Evolutionary conservation across 2,797 vertebrate genomes (phyloP), one percentile per base, ranked within the genome.

Genomic region (Aldrovandia affinis): DNA sequence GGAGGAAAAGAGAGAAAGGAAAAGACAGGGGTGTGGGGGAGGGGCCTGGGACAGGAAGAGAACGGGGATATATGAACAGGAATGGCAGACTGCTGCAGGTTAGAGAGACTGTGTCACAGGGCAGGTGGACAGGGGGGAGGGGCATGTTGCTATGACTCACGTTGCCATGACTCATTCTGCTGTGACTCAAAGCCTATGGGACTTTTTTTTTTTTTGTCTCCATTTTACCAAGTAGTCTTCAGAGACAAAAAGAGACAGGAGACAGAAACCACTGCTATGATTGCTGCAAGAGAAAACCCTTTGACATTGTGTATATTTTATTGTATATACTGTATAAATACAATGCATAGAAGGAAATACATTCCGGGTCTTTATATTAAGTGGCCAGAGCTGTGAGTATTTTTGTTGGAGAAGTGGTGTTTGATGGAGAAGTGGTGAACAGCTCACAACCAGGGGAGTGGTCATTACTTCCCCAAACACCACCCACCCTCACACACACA

Each of bases 171-270:
- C 63, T 68, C 63, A 68, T 2, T 14, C 2, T 14, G 63, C 28
- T 15, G 63, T 68, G 63, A 68, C 9, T 36, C 63, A 65, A 0
- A 0, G 7, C 0, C 61, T 30, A 14, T 92, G 87, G 90, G 83
- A 88, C 89, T 85, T 90, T 88, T 28, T 80, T 36, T 36, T 50
- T 33, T 5, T 33, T 30, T 30, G 30, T 54, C n/a, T 54, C 52
- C 39, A 54, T 39, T 36, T 33, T 50, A 79, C 44, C 25, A 52
- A 1, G 30, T 79, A 50, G 12, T 79, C 78, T 52, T 50, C 18
- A 39, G 52, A 30, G 25, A 54, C 15, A 30, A 80, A 57, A 54
- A 30, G 2, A 15, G 47, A 44, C 36, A 20, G 39, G 10, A 36
- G n/a, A 30, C 44, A 18, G 22, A 44, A 78, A 47, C 75, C 42